Base-by-base conservation (phyloP, 2,797 vertebrate species). In the Argentina silus region DNA sequence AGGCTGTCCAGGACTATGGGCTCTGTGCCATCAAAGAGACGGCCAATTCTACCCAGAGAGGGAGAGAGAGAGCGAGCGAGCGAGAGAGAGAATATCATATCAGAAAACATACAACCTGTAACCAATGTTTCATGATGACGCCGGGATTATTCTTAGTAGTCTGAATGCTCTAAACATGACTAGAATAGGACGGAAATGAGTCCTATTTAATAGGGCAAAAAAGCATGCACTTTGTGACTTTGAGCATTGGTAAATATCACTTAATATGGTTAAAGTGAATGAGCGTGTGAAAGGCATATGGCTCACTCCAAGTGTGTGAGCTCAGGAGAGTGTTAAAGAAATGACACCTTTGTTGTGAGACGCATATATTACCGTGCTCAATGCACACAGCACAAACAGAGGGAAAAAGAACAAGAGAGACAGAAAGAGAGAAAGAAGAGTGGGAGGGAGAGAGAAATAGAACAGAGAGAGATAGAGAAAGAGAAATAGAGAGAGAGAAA, bases 1-100 rank as follows among this genome's bases (percentile, higher is more conserved):
- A 98, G 96, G 91, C 97, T 98, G 95, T 98, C 97, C 88, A 98
- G 92, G 86, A 98, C 97, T 85, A 98, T 98, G 85, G 97, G 97
- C 90, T 98, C 97, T 12, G 97, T 98, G 90, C 97, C 97, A 92
- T 98, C 97, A 67, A 98, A 98, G 87, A 98, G 96, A 79, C 97
- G 96, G 62, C 97, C 97, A 47, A 98, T 98, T 95, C 97, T 98
- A 73, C 7, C n/a, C 14, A 23, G 14, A 36, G 14, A 55, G 50
- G 65, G 6, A 56, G 42, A 65, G 21, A 36, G 14, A 65, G 44
- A 67, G 47, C 19, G 19, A 7, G 6, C 15, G 14, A 44, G 61
- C n/a, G 61, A 63, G 42, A 44, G 14, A 43, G 36, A 19, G 42
- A 4, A 36, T 36, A 36, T 4, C 27, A 36, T 36, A 7, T 53